Evolutionary conservation across 2,797 vertebrate genomes (phyloP), one percentile per base, ranked within the genome.

Genomic region (Platalea minor): DNA sequence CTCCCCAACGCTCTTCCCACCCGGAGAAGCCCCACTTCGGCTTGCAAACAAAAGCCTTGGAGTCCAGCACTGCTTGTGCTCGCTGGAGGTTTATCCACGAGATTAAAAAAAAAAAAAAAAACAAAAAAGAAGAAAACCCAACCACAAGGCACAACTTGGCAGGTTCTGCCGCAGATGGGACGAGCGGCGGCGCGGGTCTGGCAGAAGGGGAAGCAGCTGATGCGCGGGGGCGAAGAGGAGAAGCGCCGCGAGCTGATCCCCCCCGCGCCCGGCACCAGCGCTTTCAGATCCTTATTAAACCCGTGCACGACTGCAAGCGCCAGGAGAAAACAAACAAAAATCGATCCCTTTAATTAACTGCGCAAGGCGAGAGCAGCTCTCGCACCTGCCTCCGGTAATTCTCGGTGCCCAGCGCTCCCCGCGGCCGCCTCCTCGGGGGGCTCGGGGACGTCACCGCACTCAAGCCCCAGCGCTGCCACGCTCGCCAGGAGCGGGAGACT

Each of bases 151-250:
- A 31, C 53, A 67, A 13, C 13, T 17, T 8, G 35, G 70, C 53
- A 45, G 43, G 80, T 51, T 48, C 24, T 13, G 63, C 67, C 2
- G 0, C 56, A 26, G 56, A 18, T 1, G 20, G 85, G 80, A 43
- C 1, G 1, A 39, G 60, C 16, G 4, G 24, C 9, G 1, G 20
- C 5, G 0, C 2, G 1, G 41, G 41, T 13, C 46, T 6, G 12
- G 76, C 60, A 72, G 43, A 67, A 67, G 48, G 25, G n/a, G 60
- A 77, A 72, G n/a, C 28, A 29, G 70, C 46, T 2, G 3, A n/a
- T 1, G 3, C 1, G 7, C 0, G 3, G 23, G 7, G 50, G 17
- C 0, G 17, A 48, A 16, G 35, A 48, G 18, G 37, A 63, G 43
- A 59, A 28, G 48, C 13, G 18, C 41, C n/a, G 28, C 3, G 6